Evolutionary conservation across 2,113 vertebrate genomes (phyloP).

Genomic region (Hemicordylus capensis): DNA sequence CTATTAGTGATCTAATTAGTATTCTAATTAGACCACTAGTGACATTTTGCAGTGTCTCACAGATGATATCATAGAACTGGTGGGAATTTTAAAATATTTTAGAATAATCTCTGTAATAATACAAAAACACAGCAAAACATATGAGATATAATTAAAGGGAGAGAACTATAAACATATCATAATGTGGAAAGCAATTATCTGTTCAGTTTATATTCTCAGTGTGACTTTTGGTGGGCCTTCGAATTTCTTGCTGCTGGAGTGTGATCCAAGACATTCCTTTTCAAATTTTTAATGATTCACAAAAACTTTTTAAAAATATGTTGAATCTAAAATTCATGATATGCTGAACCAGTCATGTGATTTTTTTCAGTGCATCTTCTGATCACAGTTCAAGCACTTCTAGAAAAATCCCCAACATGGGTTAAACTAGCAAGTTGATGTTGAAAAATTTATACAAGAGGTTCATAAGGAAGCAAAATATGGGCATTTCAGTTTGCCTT

Average conservation of each 20-base stretch:
- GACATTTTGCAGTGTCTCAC: neutral
- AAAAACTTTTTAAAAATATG: no score
- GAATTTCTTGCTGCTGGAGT: neutral
- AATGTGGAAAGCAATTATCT: neutral
- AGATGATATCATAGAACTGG: neutral
- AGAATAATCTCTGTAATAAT: neutral
- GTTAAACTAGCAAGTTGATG: neutral
- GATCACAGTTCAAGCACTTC: neutral
- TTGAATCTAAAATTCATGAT: neutral
- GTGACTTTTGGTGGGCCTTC: no score
- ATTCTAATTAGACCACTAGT: fast-evolving
- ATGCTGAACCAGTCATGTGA: neutral
- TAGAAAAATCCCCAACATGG: neutral
- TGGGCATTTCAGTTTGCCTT: neutral
- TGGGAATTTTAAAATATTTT: neutral
- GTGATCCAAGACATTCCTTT: neutral
- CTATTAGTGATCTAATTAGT: fast-evolving
- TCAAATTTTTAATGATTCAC: neutral
- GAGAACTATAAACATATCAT: neutral
- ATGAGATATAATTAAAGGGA: neutral
- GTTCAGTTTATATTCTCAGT: neutral
- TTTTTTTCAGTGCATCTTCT: neutral
- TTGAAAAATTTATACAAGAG: neutral
- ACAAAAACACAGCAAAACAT: neutral
- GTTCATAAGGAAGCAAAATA: neutral